phyloP scores from a whole-genome alignment of 2,113 vertebrate genomes.

The Colaptes auratus region DNA sequence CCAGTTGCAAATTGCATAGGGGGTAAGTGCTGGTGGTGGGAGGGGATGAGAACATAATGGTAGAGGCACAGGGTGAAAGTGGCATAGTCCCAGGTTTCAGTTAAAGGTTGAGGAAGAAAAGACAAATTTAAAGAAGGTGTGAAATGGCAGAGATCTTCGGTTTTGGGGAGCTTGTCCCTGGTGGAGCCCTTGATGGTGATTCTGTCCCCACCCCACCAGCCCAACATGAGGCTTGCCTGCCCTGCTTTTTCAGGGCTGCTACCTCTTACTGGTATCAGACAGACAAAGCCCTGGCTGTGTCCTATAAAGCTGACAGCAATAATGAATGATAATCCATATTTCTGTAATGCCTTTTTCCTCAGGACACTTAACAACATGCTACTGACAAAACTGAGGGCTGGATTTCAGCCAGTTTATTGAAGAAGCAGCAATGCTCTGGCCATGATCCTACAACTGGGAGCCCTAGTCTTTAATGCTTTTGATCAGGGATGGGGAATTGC shows the following conservation, averaged over 20 bases:
- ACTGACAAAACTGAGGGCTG: neutral
- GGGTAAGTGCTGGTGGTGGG: too few species aligned
- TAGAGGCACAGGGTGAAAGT: accelerated
- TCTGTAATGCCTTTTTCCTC: neutral
- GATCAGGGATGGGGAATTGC: neutral
- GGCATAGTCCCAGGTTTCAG: neutral
- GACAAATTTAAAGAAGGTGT: neutral
- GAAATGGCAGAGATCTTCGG: neutral
- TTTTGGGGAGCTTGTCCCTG: neutral
- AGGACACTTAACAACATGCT: neutral
- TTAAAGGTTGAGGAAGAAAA: neutral
- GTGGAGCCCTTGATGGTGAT: neutral
- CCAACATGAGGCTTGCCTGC: neutral
- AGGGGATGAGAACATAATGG: too few species aligned
- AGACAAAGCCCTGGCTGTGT: neutral
- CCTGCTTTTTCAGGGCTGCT: neutral
- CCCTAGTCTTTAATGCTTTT: neutral
- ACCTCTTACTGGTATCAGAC: neutral
- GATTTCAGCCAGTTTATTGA: neutral
- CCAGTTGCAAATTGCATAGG: accelerated
- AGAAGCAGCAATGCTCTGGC: neutral
- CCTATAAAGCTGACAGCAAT: neutral
- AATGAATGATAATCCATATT: neutral
- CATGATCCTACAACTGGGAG: neutral
- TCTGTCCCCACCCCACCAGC: neutral